phyloP scores from a whole-genome alignment of 2,888 invertebrate species.

The Drosophila trichaetosa region DNA sequence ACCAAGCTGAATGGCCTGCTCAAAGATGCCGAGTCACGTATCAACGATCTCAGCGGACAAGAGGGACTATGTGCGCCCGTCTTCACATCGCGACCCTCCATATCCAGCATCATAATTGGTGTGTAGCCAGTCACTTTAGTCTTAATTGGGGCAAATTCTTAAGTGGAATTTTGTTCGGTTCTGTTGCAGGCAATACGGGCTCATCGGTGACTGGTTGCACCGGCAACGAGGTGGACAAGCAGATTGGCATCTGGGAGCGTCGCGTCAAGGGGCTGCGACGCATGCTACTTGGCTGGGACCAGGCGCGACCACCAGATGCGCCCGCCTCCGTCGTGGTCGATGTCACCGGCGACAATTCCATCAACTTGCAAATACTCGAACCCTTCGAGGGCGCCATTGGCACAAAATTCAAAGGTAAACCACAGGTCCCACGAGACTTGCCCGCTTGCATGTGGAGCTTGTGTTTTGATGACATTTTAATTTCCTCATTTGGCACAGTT shows the following conservation, averaged over 20 bases:
- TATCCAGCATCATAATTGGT: conserved; percentile 87
- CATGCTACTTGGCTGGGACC: conserved; percentile 94
- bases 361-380: conserved; percentile 89
- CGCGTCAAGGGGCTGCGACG: conserved; percentile 86
- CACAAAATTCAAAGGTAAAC: conserved; percentile 95
- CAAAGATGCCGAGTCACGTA: conserved; percentile 92
- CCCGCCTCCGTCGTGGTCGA: conserved; percentile 91
- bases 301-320: conserved; percentile 92
- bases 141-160: neutral
- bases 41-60: conserved; percentile 90
- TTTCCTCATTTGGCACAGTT: conserved; percentile 86
- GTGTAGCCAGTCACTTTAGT: conserved; percentile 41
- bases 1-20: conserved; percentile 91
- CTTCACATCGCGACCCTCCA: conserved; percentile 85
- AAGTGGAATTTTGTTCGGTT: neutral
- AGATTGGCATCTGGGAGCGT: conserved; percentile 94
- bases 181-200: conserved; percentile 82
- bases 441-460: neutral
- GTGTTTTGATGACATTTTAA: conserved; percentile 11
- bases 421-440: conserved; percentile 8
- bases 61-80: conserved; percentile 85
- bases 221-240: conserved; percentile 91
- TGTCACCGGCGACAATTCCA: conserved; percentile 88
- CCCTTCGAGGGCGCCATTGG: conserved; percentile 92
- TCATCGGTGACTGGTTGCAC: conserved; percentile 89